Conservation (phyloP, 2,113 vertebrate genomes). For the Cromileptes altivelis region DNA sequence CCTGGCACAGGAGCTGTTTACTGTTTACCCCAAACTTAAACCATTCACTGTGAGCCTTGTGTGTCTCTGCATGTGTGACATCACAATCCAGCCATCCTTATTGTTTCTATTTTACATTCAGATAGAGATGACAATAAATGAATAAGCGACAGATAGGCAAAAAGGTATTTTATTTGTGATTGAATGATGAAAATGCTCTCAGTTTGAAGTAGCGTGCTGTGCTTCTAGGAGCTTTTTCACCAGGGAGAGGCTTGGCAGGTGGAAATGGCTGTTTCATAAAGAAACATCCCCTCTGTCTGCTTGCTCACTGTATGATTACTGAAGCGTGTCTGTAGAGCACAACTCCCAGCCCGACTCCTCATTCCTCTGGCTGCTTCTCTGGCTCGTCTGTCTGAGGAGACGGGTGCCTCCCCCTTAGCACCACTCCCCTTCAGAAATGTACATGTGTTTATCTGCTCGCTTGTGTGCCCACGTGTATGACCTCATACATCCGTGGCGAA, state of each 20-base stretch:
- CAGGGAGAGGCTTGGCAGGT: constrained; percentile 14
- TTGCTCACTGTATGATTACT: constrained; percentile 53
- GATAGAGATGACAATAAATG: constrained; percentile 2
- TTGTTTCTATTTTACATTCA: constrained; percentile 28
- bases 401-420: constrained; percentile 4
- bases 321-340: constrained; percentile 59
- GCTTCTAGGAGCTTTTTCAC: constrained; percentile 33
- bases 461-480: constrained; percentile 16
- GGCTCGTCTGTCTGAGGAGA: constrained; percentile 52
- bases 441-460: constrained; percentile 13
- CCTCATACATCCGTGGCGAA: constrained; percentile 34
- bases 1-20: constrained; percentile 70
- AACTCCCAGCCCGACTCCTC: constrained; percentile 38
- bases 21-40: constrained; percentile 73
- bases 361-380: constrained; percentile 35
- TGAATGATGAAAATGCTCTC: constrained; percentile 19
- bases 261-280: constrained; percentile 39
- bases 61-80: constrained; percentile 10
- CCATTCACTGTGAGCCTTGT: constrained; percentile 34
- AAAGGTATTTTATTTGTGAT: constrained; percentile 19
- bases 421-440: constrained; percentile 5
- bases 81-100: background rate
- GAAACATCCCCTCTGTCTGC: constrained; percentile 53
- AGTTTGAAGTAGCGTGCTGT: constrained; percentile 2
- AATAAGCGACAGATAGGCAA: constrained; percentile 1